Percentiles rank a stretch among this genome's conserved stretches.
phyloP scores from a whole-genome alignment of 2,888 invertebrate species.

The Lithophane leautieri region DNA sequence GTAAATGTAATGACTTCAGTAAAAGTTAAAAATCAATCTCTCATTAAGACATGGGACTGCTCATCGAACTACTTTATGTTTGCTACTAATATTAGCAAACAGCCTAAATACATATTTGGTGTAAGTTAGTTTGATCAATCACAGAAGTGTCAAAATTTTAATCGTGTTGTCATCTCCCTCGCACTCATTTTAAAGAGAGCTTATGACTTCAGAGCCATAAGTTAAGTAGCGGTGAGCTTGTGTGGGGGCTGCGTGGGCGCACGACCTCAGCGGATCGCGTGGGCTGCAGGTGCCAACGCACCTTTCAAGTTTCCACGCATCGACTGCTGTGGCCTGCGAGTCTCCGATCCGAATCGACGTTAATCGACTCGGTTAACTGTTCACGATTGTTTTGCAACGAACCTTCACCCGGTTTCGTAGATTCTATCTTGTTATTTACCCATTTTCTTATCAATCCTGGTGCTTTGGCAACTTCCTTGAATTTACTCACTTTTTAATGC shows the following conservation, averaged over 20 bases:
- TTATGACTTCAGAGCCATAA: constrained; percentile 44
- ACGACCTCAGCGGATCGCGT: constrained; percentile 83
- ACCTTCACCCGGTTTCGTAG: constrained; percentile 71
- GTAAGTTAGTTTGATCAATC: constrained; percentile 47
- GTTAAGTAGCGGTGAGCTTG: constrained; percentile 60
- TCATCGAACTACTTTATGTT: constrained; percentile 6
- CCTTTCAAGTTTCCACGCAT: constrained; percentile 84
- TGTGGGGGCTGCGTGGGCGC: constrained; percentile 79
- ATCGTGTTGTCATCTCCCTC: constrained; percentile 61
- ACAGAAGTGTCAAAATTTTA: constrained; percentile 61
- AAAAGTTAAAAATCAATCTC: neutral
- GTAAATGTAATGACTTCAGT: neutral
- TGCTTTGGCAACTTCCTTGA: constrained; percentile 58
- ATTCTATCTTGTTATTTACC: constrained; percentile 62
- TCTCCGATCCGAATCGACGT: constrained; percentile 70
- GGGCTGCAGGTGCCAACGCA: constrained; percentile 88
- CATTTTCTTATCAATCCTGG: constrained; percentile 58
- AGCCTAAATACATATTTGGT: constrained; percentile 41
- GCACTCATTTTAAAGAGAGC: constrained; percentile 46
- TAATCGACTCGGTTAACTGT: constrained; percentile 71
- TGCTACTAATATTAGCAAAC: constrained; percentile 18
- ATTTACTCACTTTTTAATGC: constrained; percentile 36
- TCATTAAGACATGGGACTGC: neutral
- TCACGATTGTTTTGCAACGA: constrained; percentile 68
- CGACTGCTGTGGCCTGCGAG: constrained; percentile 65